Base-by-base conservation (phyloP, 2,113 vertebrate genomes). In the Fregata magnificens region DNA sequence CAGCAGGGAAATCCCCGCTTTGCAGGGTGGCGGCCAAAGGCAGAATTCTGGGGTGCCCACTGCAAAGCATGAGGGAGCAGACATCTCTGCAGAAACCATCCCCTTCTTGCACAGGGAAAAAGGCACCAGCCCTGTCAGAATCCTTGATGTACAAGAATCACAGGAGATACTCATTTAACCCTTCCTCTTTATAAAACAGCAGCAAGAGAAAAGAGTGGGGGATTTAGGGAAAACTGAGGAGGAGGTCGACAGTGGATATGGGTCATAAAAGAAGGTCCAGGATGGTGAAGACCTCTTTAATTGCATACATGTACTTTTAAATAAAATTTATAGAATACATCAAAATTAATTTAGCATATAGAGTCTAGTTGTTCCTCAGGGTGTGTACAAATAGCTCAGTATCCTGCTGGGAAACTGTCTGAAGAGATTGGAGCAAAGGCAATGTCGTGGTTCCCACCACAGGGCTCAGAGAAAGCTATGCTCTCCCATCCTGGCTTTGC, bases 401-500 rank as follows among this genome's bases (percentile, higher is more conserved):
- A n/a, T 32, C 26, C 50, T 93, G 81, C 47, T 86, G 83, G 91
- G 83, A 96, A 94, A 42, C 3, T 28, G 16, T 18, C 44, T 80
- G 91, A 49, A 44, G 80, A 20, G 38, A 17, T 0, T 67, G 86
- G 74, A 74, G 56, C 86, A 95, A 44, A 97, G 69, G 88, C 85
- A 78, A 11, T 8, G 28, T 25, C 1, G 1, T n/a, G 40, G 15
- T 92, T 97, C 95, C 92, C 87, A 94, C 10, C 88, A 69, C n/a
- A 15, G 31, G 50, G 32, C 42, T 90, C 7, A 34, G 72, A 62
- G 77, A 76, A 76, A 77, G 31, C 17, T 95, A 42, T 89, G 71
- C 88, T 97, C 94, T 97, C 96, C 94, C 96, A 93, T 86, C 86
- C 84, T 86, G 70, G 7, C 69, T 70, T 52, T 86, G 95, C 85